These are phyloP conservation scores for Autographa gamma DNA, from an alignment of 2,888 invertebrate genomes.

Conservation along the genomic window DNA sequence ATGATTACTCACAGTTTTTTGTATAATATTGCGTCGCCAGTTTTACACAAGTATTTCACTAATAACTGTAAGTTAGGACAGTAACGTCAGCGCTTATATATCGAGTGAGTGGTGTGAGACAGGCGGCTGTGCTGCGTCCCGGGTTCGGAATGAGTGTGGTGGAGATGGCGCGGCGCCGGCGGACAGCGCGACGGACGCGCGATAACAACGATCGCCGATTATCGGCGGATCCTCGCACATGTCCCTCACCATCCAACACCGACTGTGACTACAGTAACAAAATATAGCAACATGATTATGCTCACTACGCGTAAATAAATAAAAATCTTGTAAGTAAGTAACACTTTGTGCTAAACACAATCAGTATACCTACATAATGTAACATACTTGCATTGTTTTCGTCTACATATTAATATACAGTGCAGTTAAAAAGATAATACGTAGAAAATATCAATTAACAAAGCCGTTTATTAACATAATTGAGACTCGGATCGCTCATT, in stretches of 20 bases:
- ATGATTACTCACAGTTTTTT: constrained; percentile 42
- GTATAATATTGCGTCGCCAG: constrained; percentile 28
- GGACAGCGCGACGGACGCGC: constrained; percentile 80
- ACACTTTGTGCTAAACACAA: constrained; percentile 19
- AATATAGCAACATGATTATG: constrained; percentile 40
- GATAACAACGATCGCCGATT: constrained; percentile 85
- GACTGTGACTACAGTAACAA: constrained; percentile 54
- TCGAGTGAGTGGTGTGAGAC: constrained; percentile 67
- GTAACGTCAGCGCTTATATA: constrained; percentile 37
- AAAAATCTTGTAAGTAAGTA: constrained; percentile 8
- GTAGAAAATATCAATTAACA: constrained; percentile 78
- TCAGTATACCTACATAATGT: constrained; percentile 12
- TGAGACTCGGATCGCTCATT: constrained; percentile 77
- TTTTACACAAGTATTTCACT: constrained; percentile 33
- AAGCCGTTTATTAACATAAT: constrained; percentile 77
- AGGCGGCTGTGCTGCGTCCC: constrained; percentile 75
- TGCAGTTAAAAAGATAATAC: constrained; percentile 74
- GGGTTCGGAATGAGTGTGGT: constrained; percentile 75
- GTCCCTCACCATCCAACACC: constrained; percentile 57
- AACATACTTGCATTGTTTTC: constrained; percentile 50
- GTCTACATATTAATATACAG: constrained; percentile 64
- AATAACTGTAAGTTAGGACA: constrained; percentile 12
- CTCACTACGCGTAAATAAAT: constrained; percentile 20
- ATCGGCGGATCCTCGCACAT: constrained; percentile 75
- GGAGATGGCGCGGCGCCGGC: constrained; percentile 65